Evolutionary conservation across 2,797 vertebrate species (phyloP).

Genomic region (Ctenopoma multispine): DNA sequence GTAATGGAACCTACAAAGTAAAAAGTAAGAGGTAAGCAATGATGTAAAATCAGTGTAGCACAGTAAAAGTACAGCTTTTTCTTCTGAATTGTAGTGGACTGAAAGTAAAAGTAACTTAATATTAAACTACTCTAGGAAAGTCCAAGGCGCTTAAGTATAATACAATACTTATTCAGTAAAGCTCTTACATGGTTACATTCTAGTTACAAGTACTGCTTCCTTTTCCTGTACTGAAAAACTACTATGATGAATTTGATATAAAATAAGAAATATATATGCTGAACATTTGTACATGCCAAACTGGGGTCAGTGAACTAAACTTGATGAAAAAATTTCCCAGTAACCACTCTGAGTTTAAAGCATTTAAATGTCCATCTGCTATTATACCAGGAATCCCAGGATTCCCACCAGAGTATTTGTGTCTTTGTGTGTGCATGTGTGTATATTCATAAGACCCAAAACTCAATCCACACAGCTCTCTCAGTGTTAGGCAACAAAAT

Average conservation of each 20-base stretch:
- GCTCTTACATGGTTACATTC: not conserved
- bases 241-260: not conserved
- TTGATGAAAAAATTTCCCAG: slow-evolving; percentile 37
- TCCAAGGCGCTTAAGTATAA: too few species aligned
- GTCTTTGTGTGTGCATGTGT: slow-evolving; percentile 50
- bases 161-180: too few species aligned
- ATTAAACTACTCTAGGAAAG: too few species aligned
- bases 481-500: slow-evolving; percentile 72
- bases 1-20: too few species aligned
- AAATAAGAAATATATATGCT: slow-evolving; percentile 17
- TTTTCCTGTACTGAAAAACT: slow-evolving; percentile 4
- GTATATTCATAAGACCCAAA: slow-evolving; percentile 62
- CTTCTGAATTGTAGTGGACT: too few species aligned
- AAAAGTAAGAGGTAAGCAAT: too few species aligned
- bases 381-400: slow-evolving; percentile 53
- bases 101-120: too few species aligned
- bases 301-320: slow-evolving; percentile 4
- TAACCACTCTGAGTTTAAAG: slow-evolving; percentile 46
- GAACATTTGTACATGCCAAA: not conserved
- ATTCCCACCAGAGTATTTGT: slow-evolving; percentile 60
- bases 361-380: slow-evolving; percentile 56
- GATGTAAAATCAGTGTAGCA: too few species aligned
- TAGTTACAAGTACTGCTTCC: not conserved
- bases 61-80: too few species aligned
- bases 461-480: slow-evolving; percentile 53